Evolutionary conservation across 1,140 invertebrate species (phyloP).

Genomic region (Nasonia giraulti): DNA sequence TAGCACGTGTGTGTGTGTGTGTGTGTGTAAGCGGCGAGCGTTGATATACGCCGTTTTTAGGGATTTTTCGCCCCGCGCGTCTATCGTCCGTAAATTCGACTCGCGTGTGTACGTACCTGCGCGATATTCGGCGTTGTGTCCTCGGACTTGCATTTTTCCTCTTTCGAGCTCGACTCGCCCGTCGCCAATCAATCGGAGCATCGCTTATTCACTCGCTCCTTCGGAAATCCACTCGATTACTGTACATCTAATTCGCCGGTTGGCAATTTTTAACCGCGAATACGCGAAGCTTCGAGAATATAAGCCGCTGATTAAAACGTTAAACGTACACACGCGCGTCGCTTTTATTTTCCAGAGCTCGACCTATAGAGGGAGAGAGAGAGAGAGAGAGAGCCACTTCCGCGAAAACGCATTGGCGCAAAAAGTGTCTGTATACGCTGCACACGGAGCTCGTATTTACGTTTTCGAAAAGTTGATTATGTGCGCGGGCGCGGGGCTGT

Average conservation of each 20-base stretch:
- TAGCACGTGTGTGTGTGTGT: too few relatives aligned
- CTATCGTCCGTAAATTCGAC: neutral
- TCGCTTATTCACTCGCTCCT: too few relatives aligned
- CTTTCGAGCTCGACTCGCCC: too few relatives aligned
- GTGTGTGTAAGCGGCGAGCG: too few relatives aligned
- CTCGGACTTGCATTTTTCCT: too few relatives aligned
- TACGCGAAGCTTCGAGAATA: too few relatives aligned
- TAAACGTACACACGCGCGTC: conserved; percentile 6
- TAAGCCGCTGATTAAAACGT: conserved; percentile 16
- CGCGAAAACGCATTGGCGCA: neutral
- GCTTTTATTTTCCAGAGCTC: conserved; percentile 1
- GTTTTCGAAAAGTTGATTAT: conserved; percentile 26
- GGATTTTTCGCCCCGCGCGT: neutral
- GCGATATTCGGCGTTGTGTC: neutral
- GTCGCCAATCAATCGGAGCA: too few relatives aligned
- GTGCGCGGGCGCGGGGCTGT: neutral
- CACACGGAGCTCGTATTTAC: neutral
- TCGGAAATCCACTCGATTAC: too few relatives aligned
- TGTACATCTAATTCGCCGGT: too few relatives aligned
- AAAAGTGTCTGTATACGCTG: neutral
- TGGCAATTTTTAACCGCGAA: too few relatives aligned
- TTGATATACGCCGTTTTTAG: neutral
- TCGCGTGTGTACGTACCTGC: neutral
- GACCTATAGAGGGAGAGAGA: neutral
- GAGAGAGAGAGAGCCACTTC: too few relatives aligned